These are phyloP conservation scores for Heliocidaris tuberculata DNA, from an alignment of 35 echinoderm and acorn worm genomes.

Conservation along the genomic window DNA sequence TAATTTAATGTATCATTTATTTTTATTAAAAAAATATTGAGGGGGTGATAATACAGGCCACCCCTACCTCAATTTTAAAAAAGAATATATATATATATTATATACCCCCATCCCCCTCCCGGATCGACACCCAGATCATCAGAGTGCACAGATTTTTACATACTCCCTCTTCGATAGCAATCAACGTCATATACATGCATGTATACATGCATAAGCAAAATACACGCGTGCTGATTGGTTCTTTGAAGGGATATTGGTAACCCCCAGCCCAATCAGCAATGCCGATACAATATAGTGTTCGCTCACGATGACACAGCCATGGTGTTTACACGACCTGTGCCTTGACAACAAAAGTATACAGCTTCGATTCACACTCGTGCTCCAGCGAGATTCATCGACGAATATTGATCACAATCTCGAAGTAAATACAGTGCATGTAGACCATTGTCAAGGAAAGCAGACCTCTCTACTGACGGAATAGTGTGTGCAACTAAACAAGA, in stretches of 20 bases:
- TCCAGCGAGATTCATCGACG: background rate
- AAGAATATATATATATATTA: too few species aligned
- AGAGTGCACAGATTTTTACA: too few species aligned
- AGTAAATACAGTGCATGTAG: background rate
- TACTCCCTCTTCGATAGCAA: too few species aligned
- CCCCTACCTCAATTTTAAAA: too few species aligned
- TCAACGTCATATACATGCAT: too few species aligned
- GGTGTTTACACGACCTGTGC: conserved; percentile 12
- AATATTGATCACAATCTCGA: background rate
- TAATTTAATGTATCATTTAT: too few species aligned
- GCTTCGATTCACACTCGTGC: too few species aligned
- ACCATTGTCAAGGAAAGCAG: background rate
- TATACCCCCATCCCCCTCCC: too few species aligned
- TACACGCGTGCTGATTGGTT: background rate
- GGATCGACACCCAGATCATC: too few species aligned
- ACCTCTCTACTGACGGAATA: background rate
- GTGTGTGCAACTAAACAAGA: background rate
- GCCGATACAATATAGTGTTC: background rate
- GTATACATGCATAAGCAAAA: too few species aligned
- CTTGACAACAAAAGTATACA: conserved; percentile 41
- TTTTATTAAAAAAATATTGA: too few species aligned
- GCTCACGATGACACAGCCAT: background rate
- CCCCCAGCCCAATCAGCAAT: background rate
- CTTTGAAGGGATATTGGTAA: background rate
- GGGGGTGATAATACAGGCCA: too few species aligned